Evolutionary conservation across 1,140 invertebrate genomes (phyloP), one percentile per base, ranked within the genome.

Genomic region (Eumeta japonica): DNA sequence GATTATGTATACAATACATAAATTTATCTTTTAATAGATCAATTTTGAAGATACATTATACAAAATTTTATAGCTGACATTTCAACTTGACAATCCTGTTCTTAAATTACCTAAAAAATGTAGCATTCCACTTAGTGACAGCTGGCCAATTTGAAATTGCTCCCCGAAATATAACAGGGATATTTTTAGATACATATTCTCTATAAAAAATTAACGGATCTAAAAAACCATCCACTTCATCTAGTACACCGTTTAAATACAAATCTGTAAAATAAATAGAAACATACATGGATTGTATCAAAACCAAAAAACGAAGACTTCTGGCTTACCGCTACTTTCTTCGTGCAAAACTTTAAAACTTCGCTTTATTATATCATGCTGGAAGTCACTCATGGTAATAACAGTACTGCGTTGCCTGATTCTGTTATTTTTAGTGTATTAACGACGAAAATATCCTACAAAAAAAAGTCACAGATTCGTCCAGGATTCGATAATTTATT

Each of bases 111-210:
- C 74, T 67, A 40, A 88, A 81, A 61, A 83, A 85, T 1, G 77
- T 39, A 4, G 77, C 58, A 49, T 72, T 81, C 85, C 86, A 88
- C 70, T 85, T 84, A 2, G 55, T 41, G 2, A 78, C 50, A 2
- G 85, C 85, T 2, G 78, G 76, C 80, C 84, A 86, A 24, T 76
- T 45, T 2, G 62, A 46, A 18, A 80, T 62, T 2, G 74, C 82
- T 28, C 76, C 75, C 60, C 79, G 79, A 20, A 88, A 80, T 18
- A 87, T 45, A 16, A 87, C 73, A 4, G 86, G 86, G 10, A 82
- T 53, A 63, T 86, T 86, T 58, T 82, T 83, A 0, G 83, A 78
- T 9, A 86, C 83, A 71, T 80, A 86, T 19, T 87, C 78, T 43
- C 82, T 75, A 34, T 83, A 75, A 55, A 88, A 87, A 28, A 75